Percentiles rank a stretch among this genome's conserved stretches.
These are phyloP conservation scores for Drosophila birchii DNA, from an alignment of 2,888 invertebrate genomes.

Conservation along the genomic window DNA sequence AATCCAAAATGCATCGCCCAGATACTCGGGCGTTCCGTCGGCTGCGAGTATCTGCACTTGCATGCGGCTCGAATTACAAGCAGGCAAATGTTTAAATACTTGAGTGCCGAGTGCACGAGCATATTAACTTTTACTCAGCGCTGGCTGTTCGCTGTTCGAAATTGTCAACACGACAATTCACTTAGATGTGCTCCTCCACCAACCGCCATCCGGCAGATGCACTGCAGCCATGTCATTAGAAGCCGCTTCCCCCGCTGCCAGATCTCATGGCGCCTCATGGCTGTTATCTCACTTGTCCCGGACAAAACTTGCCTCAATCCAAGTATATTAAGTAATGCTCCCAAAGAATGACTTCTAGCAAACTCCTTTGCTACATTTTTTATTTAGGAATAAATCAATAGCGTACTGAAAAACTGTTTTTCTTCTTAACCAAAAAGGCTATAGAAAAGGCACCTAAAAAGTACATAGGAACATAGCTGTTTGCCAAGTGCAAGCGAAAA, in stretches of 20 bases:
- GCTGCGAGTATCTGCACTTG: conserved; percentile 57
- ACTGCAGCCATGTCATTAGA: conserved; percentile 37
- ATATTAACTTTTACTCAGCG: conserved; percentile 73
- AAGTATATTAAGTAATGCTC: background rate
- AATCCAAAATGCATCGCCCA: conserved; percentile 22
- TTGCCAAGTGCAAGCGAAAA: too few relatives aligned
- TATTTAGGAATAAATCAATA: too few relatives aligned
- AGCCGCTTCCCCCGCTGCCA: background rate
- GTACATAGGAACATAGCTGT: too few relatives aligned
- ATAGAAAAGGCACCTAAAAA: too few relatives aligned
- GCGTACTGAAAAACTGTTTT: too few relatives aligned
- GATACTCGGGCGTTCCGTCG: conserved; percentile 23
- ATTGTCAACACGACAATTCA: conserved; percentile 79
- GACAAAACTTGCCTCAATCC: conserved; percentile 1
- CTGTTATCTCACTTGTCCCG: conserved; percentile 11
- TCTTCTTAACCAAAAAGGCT: too few relatives aligned
- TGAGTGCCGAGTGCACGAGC: conserved; percentile 70
- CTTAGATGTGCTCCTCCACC: conserved; percentile 56
- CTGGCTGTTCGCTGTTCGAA: conserved; percentile 24
- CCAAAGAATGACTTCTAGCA: background rate
- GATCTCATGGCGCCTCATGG: conserved; percentile 21
- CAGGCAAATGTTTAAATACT: conserved; percentile 80
- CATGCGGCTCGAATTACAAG: conserved; percentile 75
- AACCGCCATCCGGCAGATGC: conserved; percentile 28
- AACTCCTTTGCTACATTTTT: too few relatives aligned